Conservation (phyloP, 2,113 vertebrate species). For the Procapra przewalskii region DNA sequence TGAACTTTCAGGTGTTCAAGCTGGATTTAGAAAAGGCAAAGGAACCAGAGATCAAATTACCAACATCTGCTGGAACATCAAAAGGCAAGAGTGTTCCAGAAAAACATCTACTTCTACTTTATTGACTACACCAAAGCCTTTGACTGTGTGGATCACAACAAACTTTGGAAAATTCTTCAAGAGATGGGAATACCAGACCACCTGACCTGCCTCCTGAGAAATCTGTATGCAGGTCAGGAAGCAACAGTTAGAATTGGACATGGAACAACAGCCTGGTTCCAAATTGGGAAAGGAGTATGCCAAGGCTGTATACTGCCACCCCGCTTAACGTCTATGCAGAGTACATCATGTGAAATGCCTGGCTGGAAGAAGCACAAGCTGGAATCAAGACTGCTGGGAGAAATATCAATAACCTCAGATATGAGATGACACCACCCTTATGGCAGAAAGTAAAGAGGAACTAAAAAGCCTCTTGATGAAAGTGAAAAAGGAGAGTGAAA, state of each 20-base stretch:
- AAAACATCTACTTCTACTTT: background rate
- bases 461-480: background rate
- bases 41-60: background rate
- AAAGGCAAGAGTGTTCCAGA: background rate
- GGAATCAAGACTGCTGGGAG: background rate
- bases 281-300: background rate
- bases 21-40: background rate
- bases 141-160: background rate
- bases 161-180: background rate
- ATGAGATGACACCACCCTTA: background rate
- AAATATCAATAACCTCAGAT: background rate
- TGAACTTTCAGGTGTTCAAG: background rate
- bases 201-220: background rate
- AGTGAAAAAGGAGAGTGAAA: background rate
- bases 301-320: background rate
- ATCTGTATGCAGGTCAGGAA: background rate
- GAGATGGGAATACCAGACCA: background rate
- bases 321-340: rapidly evolving
- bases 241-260: background rate
- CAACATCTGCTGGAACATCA: background rate
- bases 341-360: background rate
- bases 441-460: rapidly evolving
- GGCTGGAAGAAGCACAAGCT: background rate
- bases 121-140: background rate
- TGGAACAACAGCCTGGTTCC: background rate